Evolutionary conservation across 2,888 invertebrate species (phyloP).

Genomic region (Nesidiocoris tenuis): DNA sequence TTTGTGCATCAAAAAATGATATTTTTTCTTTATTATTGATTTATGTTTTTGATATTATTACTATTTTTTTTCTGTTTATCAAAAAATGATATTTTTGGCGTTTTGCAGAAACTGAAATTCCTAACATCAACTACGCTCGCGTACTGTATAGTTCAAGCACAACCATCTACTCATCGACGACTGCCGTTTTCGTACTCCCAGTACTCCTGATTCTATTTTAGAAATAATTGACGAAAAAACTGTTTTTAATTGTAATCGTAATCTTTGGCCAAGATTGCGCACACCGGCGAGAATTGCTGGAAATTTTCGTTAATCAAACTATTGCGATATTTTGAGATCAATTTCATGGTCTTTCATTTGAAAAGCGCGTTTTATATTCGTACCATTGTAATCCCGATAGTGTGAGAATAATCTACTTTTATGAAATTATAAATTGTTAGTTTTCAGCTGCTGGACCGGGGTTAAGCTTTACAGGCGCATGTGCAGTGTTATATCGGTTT

Average conservation of each 20-base stretch:
- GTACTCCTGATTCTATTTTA: background rate
- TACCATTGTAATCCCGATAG: no score
- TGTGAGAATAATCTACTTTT: no score
- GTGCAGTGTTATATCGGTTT: no score
- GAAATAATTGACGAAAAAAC: background rate
- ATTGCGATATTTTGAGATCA: conserved; percentile 14
- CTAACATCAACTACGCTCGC: conserved; percentile 31
- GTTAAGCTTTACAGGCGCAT: no score
- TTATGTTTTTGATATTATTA: background rate
- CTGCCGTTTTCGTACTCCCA: conserved; percentile 1
- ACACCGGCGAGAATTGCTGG: no score
- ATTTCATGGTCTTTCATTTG: background rate
- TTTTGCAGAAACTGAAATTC: conserved; percentile 28
- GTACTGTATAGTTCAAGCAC: conserved; percentile 15
- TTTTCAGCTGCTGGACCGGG: no score
- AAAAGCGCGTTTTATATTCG: background rate
- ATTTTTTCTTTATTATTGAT: background rate
- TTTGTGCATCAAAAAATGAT: background rate
- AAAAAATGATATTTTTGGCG: no score
- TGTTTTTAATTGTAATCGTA: background rate
- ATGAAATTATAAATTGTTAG: no score
- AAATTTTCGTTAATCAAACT: no score
- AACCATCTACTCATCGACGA: background rate
- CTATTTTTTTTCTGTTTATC: background rate
- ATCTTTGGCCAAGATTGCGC: no score